phyloP scores from a whole-genome alignment of 2,797 vertebrate species.

The Aldrovandia affinis region DNA sequence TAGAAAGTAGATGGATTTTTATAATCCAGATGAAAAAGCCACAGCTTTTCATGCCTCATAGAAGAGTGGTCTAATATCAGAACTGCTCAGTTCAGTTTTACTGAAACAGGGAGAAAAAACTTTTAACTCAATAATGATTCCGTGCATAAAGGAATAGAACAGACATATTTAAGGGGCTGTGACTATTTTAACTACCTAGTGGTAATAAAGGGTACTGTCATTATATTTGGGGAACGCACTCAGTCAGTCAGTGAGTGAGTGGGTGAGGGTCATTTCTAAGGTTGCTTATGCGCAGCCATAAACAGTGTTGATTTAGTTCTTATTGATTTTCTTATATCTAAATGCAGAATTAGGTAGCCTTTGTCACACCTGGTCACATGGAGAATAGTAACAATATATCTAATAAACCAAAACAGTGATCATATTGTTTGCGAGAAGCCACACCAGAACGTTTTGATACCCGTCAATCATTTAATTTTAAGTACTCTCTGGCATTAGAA shows the following conservation, averaged over 20 bases:
- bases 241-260: not conserved
- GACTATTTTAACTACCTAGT: not conserved
- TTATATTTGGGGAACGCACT: not conserved
- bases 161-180: not conserved
- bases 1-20: conserved; percentile 59
- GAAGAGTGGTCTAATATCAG: conserved; percentile 43
- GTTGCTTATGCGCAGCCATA: no score
- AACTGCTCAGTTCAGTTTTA: conserved; percentile 23
- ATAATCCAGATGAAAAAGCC: conserved; percentile 68
- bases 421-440: no score
- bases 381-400: no score
- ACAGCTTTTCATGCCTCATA: conserved; percentile 50
- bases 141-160: not conserved
- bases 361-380: no score
- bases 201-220: not conserved
- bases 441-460: no score
- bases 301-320: no score
- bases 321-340: no score
- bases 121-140: not conserved
- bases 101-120: not conserved
- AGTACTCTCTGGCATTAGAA: no score
- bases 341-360: no score
- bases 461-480: no score
- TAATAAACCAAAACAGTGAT: no score
- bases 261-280: not conserved